Percentiles rank a stretch among this genome's conserved stretches.
Conservation (phyloP, 2,888 invertebrate species). For the Andrena dorsata region DNA sequence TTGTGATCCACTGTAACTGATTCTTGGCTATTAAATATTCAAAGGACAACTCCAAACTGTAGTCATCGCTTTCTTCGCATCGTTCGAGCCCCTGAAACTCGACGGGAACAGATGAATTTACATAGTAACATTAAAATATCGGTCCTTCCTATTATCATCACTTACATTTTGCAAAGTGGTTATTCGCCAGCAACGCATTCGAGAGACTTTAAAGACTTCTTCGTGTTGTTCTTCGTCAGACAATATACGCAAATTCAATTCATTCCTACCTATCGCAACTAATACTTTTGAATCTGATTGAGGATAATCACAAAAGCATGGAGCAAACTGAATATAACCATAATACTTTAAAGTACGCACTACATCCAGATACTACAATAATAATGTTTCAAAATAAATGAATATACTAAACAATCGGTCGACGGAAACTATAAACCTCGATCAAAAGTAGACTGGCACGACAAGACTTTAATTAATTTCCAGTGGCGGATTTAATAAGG, state of each 20-base stretch:
- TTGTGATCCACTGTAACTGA: constrained; percentile 96
- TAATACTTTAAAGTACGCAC: constrained; percentile 94
- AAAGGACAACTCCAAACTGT: constrained; percentile 93
- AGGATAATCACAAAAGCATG: constrained; percentile 92
- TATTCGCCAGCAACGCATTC: constrained; percentile 99
- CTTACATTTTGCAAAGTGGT: constrained; percentile 92
- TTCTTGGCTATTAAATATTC: constrained; percentile 97
- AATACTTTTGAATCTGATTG: constrained; percentile 88
- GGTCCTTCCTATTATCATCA: constrained; percentile 43
- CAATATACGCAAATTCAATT: constrained; percentile 90
- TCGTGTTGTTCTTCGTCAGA: constrained; percentile 90
- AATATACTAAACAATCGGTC: not conserved
- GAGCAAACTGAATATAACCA: constrained; percentile 93
- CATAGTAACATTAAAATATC: not conserved
- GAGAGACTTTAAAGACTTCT: constrained; percentile 95
- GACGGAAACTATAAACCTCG: constrained; percentile 8
- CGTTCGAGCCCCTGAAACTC: constrained; percentile 74
- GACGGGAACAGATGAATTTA: not conserved
- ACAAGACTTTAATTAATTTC: not conserved
- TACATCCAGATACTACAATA: constrained; percentile 92
- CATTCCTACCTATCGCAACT: constrained; percentile 94
- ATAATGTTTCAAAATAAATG: constrained; percentile 31
- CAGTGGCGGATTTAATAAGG: too few relatives aligned
- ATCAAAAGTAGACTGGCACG: not conserved
- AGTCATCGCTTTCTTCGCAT: constrained; percentile 76